Evolutionary conservation across 2,113 vertebrate species (phyloP), one percentile per base, ranked within the genome.

Genomic region (Mionectes macconnelli): DNA sequence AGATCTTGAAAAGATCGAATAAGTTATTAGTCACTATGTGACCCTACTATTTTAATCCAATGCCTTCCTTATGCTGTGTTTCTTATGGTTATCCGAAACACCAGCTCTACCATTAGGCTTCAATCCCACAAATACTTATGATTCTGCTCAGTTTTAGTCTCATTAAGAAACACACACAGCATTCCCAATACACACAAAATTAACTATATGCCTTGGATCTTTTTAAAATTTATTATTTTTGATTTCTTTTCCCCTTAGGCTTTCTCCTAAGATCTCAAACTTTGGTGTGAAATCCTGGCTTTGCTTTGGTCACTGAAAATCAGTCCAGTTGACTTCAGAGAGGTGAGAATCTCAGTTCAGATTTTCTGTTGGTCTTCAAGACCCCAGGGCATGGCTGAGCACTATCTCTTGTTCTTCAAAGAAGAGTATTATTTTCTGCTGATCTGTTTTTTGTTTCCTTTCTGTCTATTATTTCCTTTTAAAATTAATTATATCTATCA

Each of bases 401-500:
- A 11, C 23, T 67, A 10, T 44, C 45, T 63, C 25, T 28, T 44
- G 10, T 59, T 81, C 59, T 85, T 86, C 68, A 75, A 20, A 79
- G 59, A 72, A 45, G 3, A 78, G 9, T 76, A 33, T 57, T 67
- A 14, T 78, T 94, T 89, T 89, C 53, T 93, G 60, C 22, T 57
- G 18, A 31, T 79, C 14, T n/a, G n/a, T n/a, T n/a, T n/a, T n/a
- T n/a, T n/a, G n/a, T n/a, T n/a, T n/a, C n/a, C n/a, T n/a, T n/a
- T n/a, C n/a, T n/a, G n/a, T n/a, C n/a, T 74, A 50, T 89, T 70
- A 63, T 80, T 90, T 84, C 35, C 31, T 72, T 86, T 74, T 75
- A 30, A 90, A 95, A 90, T 52, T 53, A 90, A 66, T 70, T 94
- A 52, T n/a, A 75, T 1, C 1, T 18, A 64, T 35, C 22, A 86